These are phyloP conservation scores for Lophotriccus pileatus DNA, from an alignment of 2,797 vertebrate species.

Conservation along the genomic window DNA sequence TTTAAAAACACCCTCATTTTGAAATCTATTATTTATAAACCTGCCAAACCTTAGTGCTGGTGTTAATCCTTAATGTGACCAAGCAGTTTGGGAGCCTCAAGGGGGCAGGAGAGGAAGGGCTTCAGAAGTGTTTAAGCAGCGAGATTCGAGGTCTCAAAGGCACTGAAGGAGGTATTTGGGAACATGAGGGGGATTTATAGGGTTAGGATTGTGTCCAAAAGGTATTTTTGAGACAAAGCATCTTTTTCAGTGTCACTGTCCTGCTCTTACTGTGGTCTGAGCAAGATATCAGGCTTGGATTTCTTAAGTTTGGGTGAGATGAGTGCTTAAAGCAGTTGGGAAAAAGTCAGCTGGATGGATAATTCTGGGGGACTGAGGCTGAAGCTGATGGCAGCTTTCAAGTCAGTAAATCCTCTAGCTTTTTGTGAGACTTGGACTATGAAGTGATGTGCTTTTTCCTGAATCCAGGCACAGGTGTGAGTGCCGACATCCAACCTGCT, in stretches of 20 bases:
- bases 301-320: neutral
- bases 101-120: neutral
- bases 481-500: too few relatives aligned
- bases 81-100: neutral
- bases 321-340: neutral
- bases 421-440: neutral
- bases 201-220: neutral
- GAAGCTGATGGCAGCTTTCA: neutral
- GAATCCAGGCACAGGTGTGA: neutral
- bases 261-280: neutral
- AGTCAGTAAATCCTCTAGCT: neutral
- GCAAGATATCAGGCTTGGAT: neutral
- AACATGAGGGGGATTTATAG: neutral
- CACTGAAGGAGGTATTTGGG: neutral
- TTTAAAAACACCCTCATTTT: neutral
- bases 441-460: neutral
- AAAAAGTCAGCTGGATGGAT: neutral
- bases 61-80: accelerated
- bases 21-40: neutral
- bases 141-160: neutral
- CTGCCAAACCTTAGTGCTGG: neutral
- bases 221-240: neutral
- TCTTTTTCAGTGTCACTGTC: neutral
- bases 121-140: neutral
- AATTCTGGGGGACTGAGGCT: neutral